Evolutionary conservation across 2,888 invertebrate genomes (phyloP).

Genomic region (Andrena marginata): DNA sequence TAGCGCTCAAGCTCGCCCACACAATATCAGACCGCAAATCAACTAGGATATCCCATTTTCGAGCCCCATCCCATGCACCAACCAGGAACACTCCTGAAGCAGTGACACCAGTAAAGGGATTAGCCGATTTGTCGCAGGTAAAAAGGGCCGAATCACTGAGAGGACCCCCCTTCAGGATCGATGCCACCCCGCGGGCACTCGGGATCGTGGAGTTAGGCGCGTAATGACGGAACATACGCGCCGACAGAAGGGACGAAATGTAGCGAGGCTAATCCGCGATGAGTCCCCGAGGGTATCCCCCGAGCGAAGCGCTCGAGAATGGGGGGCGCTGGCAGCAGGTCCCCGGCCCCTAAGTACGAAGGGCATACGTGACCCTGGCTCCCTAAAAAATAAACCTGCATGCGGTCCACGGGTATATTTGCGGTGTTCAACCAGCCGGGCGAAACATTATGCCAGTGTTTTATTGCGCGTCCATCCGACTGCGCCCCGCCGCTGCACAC

Average conservation of each 20-base stretch:
- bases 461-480: conserved; percentile 84
- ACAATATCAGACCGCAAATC: neutral
- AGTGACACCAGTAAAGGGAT: conserved; percentile 51
- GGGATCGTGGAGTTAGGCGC: conserved; percentile 41
- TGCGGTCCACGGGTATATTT: conserved; percentile 78
- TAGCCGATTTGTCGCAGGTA: conserved; percentile 54
- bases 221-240: conserved; percentile 79
- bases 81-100: conserved; percentile 12
- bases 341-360: conserved; percentile 68
- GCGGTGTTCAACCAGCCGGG: conserved; percentile 79
- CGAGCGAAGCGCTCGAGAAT: conserved; percentile 16
- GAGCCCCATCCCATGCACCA: neutral
- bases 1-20: neutral
- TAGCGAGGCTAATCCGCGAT: conserved; percentile 83
- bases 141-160: conserved; percentile 36
- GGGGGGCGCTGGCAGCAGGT: conserved; percentile 25
- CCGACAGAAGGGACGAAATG: conserved; percentile 84
- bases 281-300: conserved; percentile 66
- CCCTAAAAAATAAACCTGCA: conserved; percentile 72
- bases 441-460: conserved; percentile 81
- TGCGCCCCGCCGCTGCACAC: conserved; percentile 56
- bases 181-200: conserved; percentile 8
- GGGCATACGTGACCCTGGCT: conserved; percentile 52
- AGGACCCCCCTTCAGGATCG: conserved; percentile 5
- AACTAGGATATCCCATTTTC: neutral